These are phyloP conservation scores for Serranus cabrilla DNA, from an alignment of 2,797 vertebrate species.

Conservation along the genomic window DNA sequence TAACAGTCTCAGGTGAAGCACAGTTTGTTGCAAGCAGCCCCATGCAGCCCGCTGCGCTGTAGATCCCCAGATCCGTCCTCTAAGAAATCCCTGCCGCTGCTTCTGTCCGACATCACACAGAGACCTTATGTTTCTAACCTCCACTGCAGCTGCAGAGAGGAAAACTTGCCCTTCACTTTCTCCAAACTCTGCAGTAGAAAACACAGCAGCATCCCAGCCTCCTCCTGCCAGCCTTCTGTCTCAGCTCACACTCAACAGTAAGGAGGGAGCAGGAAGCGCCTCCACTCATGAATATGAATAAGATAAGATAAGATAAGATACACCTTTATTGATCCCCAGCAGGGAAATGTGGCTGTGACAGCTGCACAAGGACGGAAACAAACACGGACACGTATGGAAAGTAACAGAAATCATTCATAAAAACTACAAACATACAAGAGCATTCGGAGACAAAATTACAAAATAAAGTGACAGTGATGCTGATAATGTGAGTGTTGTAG, in stretches of 20 bases:
- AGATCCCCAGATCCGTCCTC: conserved; percentile 64
- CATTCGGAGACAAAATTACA: too few species aligned
- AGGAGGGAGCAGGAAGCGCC: conserved; percentile 47
- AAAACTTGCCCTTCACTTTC: conserved; percentile 72
- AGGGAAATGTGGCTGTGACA: too few species aligned
- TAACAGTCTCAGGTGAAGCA: conserved; percentile 56
- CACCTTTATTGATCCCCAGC: too few species aligned
- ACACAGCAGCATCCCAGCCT: conserved; percentile 64
- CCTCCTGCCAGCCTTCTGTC: conserved; percentile 74
- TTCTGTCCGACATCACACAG: conserved; percentile 58
- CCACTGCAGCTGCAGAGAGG: conserved; percentile 63
- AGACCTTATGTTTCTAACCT: conserved; percentile 63
- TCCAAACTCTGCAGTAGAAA: conserved; percentile 68
- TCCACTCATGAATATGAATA: conserved; percentile 60
- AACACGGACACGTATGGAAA: too few species aligned
- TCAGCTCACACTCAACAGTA: conserved; percentile 47
- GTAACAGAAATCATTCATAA: too few species aligned
- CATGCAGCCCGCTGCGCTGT: conserved; percentile 30
- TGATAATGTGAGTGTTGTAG: too few species aligned
- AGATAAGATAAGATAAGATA: too few species aligned
- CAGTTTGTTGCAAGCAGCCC: conserved; percentile 33
- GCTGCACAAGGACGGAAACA: too few species aligned
- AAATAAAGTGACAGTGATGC: too few species aligned
- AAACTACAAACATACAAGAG: too few species aligned
- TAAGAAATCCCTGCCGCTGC: conserved; percentile 51